Percentiles rank a stretch among this genome's conserved stretches.
Conservation (phyloP, 2,888 invertebrate species). For the Andrena dorsata region DNA sequence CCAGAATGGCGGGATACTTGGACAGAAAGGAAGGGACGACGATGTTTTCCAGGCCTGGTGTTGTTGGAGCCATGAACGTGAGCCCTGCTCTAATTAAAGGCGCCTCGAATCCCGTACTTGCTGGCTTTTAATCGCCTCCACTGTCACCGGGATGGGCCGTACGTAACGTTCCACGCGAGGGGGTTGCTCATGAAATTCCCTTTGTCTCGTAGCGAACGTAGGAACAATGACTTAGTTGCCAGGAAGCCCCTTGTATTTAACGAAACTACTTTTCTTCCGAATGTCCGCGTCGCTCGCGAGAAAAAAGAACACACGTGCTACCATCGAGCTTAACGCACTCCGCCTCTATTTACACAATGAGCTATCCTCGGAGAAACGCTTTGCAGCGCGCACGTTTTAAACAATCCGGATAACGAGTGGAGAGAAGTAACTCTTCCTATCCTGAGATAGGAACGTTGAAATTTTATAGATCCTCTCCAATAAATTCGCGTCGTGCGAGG, state of each 20-base stretch:
- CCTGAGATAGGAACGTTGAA: not conserved
- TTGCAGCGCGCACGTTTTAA: constrained; percentile 10
- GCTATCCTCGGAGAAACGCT: constrained; percentile 20
- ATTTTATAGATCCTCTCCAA: constrained; percentile 17
- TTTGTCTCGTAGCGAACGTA: constrained; percentile 13
- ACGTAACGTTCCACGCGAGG: constrained; percentile 15
- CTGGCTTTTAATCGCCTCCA: constrained; percentile 40
- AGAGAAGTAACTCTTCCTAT: constrained; percentile 9
- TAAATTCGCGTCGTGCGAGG: not conserved
- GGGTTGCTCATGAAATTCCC: constrained; percentile 14
- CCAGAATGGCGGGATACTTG: constrained; percentile 16
- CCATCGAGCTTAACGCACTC: constrained; percentile 13
- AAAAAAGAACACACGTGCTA: constrained; percentile 12
- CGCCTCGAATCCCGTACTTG: constrained; percentile 39
- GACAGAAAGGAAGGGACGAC: not conserved
- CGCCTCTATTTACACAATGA: constrained; percentile 18
- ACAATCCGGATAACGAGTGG: constrained; percentile 1
- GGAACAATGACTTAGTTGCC: constrained; percentile 33
- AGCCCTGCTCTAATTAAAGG: constrained; percentile 49
- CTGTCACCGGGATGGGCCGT: constrained; percentile 2
- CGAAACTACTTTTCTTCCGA: not conserved
- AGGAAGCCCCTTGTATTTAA: not conserved
- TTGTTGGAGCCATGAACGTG: constrained; percentile 12
- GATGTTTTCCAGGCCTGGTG: constrained; percentile 7
- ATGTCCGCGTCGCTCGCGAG: not conserved